These are phyloP conservation scores for Temnothorax ravouxi DNA, from an alignment of 2,888 invertebrate genomes.

Conservation along the genomic window DNA sequence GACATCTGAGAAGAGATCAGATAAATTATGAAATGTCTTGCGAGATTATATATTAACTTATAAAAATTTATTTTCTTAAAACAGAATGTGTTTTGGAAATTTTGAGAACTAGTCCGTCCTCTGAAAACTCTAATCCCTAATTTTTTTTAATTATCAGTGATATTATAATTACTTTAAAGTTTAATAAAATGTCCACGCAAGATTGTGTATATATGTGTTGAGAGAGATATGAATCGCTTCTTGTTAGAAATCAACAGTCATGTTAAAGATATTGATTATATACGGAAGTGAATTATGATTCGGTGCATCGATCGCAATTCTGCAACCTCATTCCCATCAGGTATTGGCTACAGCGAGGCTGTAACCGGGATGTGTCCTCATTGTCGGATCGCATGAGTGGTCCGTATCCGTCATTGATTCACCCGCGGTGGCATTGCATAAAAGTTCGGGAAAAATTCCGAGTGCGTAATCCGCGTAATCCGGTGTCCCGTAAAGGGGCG, in stretches of 20 bases:
- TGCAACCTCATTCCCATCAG: background rate
- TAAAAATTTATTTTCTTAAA: background rate
- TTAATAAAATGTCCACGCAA: background rate
- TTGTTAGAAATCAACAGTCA: background rate
- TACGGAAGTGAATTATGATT: slow-evolving; percentile 14
- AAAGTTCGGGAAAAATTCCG: slow-evolving; percentile 66
- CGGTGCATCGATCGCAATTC: background rate
- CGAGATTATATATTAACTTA: background rate
- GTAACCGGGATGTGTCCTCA: slow-evolving; percentile 27
- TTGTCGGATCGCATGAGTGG: slow-evolving; percentile 31
- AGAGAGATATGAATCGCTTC: background rate
- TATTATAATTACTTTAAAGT: background rate
- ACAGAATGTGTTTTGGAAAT: background rate
- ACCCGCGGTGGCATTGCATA: slow-evolving; percentile 69
- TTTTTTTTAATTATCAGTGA: background rate
- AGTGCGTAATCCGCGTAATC: slow-evolving; percentile 62
- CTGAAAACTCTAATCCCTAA: background rate
- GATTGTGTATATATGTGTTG: background rate
- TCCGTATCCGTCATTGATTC: slow-evolving; percentile 75
- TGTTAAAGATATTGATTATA: background rate
- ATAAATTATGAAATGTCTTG: background rate
- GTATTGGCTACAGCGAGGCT: background rate
- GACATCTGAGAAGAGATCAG: slow-evolving; percentile 71
- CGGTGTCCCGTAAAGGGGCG: slow-evolving; percentile 60
- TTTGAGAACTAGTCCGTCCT: background rate